Percentiles rank a stretch among this genome's conserved stretches.
These are phyloP conservation scores for Darwinula stevensoni DNA, from an alignment of 2,888 invertebrate genomes.

Conservation along the genomic window DNA sequence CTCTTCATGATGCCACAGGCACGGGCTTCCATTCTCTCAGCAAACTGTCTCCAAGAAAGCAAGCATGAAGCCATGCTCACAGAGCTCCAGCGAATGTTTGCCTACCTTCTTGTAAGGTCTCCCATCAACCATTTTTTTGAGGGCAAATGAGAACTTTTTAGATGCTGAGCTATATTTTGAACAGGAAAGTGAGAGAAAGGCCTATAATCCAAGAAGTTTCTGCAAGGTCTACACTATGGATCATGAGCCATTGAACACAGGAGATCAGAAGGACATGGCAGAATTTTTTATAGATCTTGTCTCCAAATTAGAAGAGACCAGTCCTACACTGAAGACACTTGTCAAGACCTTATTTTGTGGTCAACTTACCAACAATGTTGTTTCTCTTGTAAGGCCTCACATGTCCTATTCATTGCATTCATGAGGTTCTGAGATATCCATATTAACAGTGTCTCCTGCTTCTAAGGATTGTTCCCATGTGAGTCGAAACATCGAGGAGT, in stretches of 20 bases:
- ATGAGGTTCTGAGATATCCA: too few relatives aligned
- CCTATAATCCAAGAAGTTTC: slow-evolving; percentile 78
- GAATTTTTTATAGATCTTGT: slow-evolving; percentile 91
- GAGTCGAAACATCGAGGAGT: slow-evolving; percentile 73
- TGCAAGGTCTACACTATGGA: slow-evolving; percentile 94
- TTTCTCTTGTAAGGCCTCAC: slow-evolving; percentile 37
- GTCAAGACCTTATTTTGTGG: slow-evolving; percentile 79
- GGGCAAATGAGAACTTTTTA: slow-evolving; percentile 7
- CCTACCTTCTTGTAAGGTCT: slow-evolving; percentile 60
- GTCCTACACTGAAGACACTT: slow-evolving; percentile 53
- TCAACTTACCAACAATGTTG: slow-evolving; percentile 76
- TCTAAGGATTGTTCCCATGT: slow-evolving; percentile 68
- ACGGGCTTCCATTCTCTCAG: slow-evolving; percentile 44
- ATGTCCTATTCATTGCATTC: slow-evolving; percentile 6
- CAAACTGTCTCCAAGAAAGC: slow-evolving; percentile 32
- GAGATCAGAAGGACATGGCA: slow-evolving; percentile 93
- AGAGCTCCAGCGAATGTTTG: slow-evolving; percentile 82
- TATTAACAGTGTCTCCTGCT: slow-evolving; percentile 4
- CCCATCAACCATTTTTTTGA: slow-evolving; percentile 10
- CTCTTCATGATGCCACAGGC: slow-evolving; percentile 91
- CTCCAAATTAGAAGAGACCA: slow-evolving; percentile 85
- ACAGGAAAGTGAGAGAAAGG: slow-evolving; percentile 81
- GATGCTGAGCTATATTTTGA: slow-evolving; percentile 8
- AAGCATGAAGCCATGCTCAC: slow-evolving; percentile 52
- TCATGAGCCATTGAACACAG: slow-evolving; percentile 76